phyloP scores from a whole-genome alignment of 1,140 invertebrate species.

The Mya arenaria region DNA sequence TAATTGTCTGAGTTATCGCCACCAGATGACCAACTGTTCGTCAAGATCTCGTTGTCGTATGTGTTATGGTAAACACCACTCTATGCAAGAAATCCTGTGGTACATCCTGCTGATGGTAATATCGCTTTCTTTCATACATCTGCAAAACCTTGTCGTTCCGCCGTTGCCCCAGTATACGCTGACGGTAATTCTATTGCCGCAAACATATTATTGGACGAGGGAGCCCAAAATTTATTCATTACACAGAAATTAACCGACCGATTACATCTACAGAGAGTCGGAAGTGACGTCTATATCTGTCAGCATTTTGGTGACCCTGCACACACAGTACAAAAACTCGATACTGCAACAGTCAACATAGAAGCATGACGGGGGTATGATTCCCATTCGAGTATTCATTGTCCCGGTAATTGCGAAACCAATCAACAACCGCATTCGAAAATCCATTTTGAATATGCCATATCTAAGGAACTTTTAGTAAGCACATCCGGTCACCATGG shows the following conservation, averaged over 20 bases:
- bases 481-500: not conserved
- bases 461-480: not conserved
- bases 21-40: no score
- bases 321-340: not conserved
- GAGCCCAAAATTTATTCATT: constrained; percentile 5
- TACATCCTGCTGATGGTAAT: not conserved
- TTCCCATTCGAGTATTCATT: constrained; percentile 33
- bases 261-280: not conserved
- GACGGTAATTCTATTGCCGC: not conserved
- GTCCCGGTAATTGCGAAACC: not conserved
- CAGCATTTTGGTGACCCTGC: not conserved
- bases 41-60: not conserved
- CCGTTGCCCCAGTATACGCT: not conserved
- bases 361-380: not conserved
- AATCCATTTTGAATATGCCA: not conserved
- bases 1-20: no score
- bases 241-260: not conserved
- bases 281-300: not conserved
- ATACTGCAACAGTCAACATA: not conserved
- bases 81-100: not conserved
- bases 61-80: not conserved
- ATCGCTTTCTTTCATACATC: not conserved
- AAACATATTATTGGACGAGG: constrained; percentile 54
- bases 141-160: no score
- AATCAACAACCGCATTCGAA: not conserved